phyloP scores from a whole-genome alignment of 2,888 invertebrate species.

The Iselma pallidipennis region DNA sequence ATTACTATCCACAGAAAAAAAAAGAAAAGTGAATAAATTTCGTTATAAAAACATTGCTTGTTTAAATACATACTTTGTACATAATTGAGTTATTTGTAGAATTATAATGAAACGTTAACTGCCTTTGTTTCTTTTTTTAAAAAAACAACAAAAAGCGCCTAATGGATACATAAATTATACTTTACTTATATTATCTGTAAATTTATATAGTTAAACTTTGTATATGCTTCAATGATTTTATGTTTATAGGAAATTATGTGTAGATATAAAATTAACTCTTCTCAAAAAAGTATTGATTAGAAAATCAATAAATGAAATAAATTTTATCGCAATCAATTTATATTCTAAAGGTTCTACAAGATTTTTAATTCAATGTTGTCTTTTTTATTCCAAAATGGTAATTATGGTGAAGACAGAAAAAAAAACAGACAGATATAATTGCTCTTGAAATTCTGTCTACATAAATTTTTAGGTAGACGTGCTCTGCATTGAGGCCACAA shows the following conservation, averaged over 20 bases:
- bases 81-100: neutral
- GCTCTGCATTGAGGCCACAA: neutral
- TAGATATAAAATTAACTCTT: too few relatives aligned
- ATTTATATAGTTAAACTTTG: neutral
- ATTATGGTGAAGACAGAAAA: neutral
- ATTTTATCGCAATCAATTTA: too few relatives aligned
- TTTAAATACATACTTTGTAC: neutral
- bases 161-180: neutral
- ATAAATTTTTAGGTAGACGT: neutral
- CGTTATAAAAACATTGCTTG: too few relatives aligned
- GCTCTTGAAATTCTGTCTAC: neutral
- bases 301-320: too few relatives aligned
- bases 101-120: too few relatives aligned
- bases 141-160: neutral
- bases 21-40: too few relatives aligned
- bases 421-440: neutral
- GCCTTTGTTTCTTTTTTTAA: neutral
- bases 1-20: too few relatives aligned
- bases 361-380: too few relatives aligned
- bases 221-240: neutral
- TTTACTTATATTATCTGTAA: neutral
- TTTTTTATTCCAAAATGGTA: too few relatives aligned
- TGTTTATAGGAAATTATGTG: too few relatives aligned
- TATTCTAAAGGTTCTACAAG: too few relatives aligned
- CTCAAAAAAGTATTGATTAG: neutral